Evolutionary conservation across 2,888 invertebrate genomes (phyloP).

Genomic region (Nymphalis polychloros): DNA sequence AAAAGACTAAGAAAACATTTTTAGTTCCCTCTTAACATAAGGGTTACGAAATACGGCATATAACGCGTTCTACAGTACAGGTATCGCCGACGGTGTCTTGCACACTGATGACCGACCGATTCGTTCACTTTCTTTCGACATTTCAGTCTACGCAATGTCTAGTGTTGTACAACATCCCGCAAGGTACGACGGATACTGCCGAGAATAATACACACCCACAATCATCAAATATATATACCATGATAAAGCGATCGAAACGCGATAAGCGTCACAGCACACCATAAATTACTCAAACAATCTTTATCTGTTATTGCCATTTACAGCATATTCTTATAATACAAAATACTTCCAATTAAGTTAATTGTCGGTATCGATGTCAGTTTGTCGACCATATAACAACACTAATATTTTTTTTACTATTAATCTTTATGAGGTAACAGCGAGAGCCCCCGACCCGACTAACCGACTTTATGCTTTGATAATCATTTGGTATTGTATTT

Average conservation of each 20-base stretch:
- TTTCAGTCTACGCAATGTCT: slow-evolving; percentile 64
- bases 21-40: slow-evolving; percentile 9
- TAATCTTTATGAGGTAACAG: slow-evolving; percentile 52
- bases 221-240: slow-evolving; percentile 12
- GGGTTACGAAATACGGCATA: slow-evolving; percentile 19
- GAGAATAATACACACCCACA: slow-evolving; percentile 6
- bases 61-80: slow-evolving; percentile 23
- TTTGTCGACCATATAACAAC: slow-evolving; percentile 16
- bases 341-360: slow-evolving; percentile 9
- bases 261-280: background rate
- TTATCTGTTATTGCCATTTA: no score
- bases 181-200: slow-evolving; percentile 26
- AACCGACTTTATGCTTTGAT: slow-evolving; percentile 51
- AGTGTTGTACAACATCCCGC: slow-evolving; percentile 46
- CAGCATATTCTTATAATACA: background rate
- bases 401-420: slow-evolving; percentile 40
- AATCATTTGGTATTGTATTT: no score
- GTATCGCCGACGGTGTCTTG: slow-evolving; percentile 31
- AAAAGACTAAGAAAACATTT: slow-evolving; percentile 23
- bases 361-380: slow-evolving; percentile 13
- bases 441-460: slow-evolving; percentile 46
- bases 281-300: background rate
- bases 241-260: slow-evolving; percentile 6
- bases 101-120: slow-evolving; percentile 47
- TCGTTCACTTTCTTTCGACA: slow-evolving; percentile 80